These are phyloP conservation scores for Agrochola lota DNA, from an alignment of 2,888 invertebrate species.

Conservation along the genomic window DNA sequence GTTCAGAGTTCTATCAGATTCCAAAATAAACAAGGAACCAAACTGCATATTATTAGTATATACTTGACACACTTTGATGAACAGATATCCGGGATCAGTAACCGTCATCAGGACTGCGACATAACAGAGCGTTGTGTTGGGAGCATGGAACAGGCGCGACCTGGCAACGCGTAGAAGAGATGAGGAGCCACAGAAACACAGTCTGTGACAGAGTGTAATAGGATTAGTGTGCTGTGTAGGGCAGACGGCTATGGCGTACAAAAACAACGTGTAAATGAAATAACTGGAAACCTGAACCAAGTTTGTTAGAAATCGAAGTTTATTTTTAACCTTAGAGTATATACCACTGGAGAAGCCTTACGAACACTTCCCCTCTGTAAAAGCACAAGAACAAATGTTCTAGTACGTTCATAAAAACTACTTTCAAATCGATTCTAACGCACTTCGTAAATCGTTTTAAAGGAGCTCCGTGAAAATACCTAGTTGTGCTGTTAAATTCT, in stretches of 20 bases:
- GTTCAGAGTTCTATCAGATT: neutral
- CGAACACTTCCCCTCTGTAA: too few species aligned
- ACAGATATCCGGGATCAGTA: neutral
- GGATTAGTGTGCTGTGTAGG: neutral
- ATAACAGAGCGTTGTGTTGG: neutral
- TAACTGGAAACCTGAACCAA: neutral
- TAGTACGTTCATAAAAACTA: too few species aligned
- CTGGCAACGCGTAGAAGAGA: neutral
- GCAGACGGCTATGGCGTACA: neutral
- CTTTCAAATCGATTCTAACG: too few species aligned
- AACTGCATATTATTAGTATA: conserved; percentile 1
- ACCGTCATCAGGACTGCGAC: neutral
- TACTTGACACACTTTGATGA: neutral
- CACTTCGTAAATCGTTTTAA: too few species aligned
- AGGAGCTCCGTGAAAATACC: too few species aligned
- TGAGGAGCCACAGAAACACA: neutral
- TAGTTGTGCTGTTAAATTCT: too few species aligned
- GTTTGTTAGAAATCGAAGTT: neutral
- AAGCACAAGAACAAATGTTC: too few species aligned
- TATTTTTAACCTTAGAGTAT: too few species aligned
- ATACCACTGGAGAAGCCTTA: too few species aligned
- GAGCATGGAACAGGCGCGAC: neutral
- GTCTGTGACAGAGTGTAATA: neutral
- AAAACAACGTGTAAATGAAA: neutral
- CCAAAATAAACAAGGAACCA: neutral